Base-by-base conservation (phyloP, 2,888 invertebrate species). In the Hesperia comma region DNA sequence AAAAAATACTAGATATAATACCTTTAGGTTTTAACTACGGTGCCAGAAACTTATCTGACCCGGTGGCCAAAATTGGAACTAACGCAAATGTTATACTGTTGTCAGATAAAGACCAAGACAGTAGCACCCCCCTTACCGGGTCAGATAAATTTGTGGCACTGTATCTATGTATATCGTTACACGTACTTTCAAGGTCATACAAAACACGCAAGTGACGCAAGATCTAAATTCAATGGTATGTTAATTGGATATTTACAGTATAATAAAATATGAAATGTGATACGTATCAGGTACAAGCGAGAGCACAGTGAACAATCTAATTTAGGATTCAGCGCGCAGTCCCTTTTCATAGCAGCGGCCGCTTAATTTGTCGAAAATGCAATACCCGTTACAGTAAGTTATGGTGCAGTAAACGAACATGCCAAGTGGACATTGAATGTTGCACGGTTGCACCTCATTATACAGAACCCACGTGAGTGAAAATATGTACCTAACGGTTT, bases 361-460 rank as follows among this genome's bases (percentile, higher is more conserved):
- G 51, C 14, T 63, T 58, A 51, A 64, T 64, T 64, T 51, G 64
- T 57, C 64, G 12, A 64, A 64, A 64, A 64, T 64, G 51, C 57
- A 53, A 41, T 26, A 58, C 19, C 51, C 41, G 51, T 64, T 49
- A 41, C 58, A 57, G 62, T 58, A 41, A 58, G 64, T 58, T 66
- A 56, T 49, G 32, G 14, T 41, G 66, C 51, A 40, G 51, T 58
- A 58, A 54, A 53, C 57, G 32, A 41, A 58, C 64, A 58, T 51
- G 58, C 32, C 32, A 58, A 58, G 57, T 58, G 53, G 53, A 15
- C 51, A 66, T 63, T 63, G 63, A 57, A 56, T 60, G 53, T 32
- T 64, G 64, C 32, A 64, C 51, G 54, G 53, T 32, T 64, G 64
- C 32, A 64, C 51, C 64, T 58, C 64, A 57, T 63, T 57, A 57